A percentile compares a stretch with the other conserved stretches of the same genome.
phyloP scores from a whole-genome alignment of 2,888 invertebrate genomes.

The Caenorhabditis auriculariae region DNA sequence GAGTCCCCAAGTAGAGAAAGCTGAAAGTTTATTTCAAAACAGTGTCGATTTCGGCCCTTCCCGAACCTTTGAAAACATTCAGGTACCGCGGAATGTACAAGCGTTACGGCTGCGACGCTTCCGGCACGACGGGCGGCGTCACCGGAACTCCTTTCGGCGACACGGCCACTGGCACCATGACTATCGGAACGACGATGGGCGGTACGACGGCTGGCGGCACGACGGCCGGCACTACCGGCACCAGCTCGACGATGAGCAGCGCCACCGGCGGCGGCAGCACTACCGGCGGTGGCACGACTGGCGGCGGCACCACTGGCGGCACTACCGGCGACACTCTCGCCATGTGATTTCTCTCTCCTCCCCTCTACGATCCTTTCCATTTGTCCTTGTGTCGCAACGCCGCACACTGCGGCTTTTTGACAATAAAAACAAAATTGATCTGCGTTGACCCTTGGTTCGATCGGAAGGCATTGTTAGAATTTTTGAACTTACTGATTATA shows the following conservation, averaged over 20 bases:
- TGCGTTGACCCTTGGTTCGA: too few relatives aligned
- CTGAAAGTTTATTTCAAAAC: background rate
- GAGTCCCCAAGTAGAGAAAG: background rate
- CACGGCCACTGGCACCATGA: slow-evolving; percentile 12
- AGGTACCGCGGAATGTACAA: slow-evolving; percentile 38
- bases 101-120: slow-evolving; percentile 29
- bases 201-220: too few relatives aligned
- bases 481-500: too few relatives aligned
- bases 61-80: background rate
- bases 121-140: slow-evolving; percentile 17
- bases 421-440: too few relatives aligned
- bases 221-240: slow-evolving; percentile 10
- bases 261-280: slow-evolving; percentile 3
- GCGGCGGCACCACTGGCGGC: slow-evolving; percentile 4
- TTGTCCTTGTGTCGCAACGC: too few relatives aligned
- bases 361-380: too few relatives aligned
- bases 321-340: slow-evolving; percentile 3
- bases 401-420: too few relatives aligned
- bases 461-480: too few relatives aligned
- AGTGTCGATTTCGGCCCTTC: background rate
- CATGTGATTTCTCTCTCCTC: too few relatives aligned
- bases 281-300: slow-evolving; percentile 2
- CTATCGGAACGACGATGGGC: background rate
- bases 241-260: background rate
- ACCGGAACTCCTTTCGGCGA: slow-evolving; percentile 17